A percentile compares a stretch with the other conserved stretches of the same genome.
Conservation (phyloP, 2,113 vertebrate genomes). For the Pangasianodon gigas region DNA sequence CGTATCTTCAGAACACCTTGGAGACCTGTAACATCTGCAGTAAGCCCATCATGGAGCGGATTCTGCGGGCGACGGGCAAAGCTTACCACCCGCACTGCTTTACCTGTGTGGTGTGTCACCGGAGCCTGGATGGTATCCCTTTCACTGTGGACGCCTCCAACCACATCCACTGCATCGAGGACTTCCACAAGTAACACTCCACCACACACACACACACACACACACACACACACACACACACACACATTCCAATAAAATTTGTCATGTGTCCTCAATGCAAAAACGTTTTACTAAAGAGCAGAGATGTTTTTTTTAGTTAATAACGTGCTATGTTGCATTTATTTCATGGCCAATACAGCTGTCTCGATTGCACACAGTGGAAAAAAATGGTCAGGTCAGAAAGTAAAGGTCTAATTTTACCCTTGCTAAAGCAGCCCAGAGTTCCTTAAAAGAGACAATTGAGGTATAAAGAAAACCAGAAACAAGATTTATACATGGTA, state of each 20-base stretch:
- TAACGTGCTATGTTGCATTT: not conserved
- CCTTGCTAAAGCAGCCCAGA: not conserved
- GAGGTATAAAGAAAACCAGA: not conserved
- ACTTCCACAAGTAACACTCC: conserved; percentile 91
- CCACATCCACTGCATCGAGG: conserved; percentile 98
- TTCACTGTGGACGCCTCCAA: conserved; percentile 95
- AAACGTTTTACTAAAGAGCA: not conserved
- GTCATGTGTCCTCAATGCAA: not conserved
- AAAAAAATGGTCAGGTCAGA: not conserved
- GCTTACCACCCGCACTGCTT: conserved; percentile 98
- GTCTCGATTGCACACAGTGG: not conserved
- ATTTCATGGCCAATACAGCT: too few species aligned
- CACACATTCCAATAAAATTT: not conserved
- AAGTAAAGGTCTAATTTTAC: too few species aligned
- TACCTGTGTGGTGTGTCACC: conserved; percentile 93
- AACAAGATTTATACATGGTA: not conserved
- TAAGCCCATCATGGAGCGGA: conserved; percentile 97
- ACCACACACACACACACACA: not conserved
- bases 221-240: not conserved
- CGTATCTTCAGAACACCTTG: conserved; percentile 84
- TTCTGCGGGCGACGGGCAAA: conserved; percentile 94
- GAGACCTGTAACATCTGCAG: conserved; percentile 92
- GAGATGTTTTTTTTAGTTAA: not conserved
- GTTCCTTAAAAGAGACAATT: conserved; percentile 34
- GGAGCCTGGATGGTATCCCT: conserved; percentile 95